A percentile compares a stretch with the other conserved stretches of the same genome.
Conservation (phyloP, 2,888 invertebrate genomes). For the Mesoligia furuncula region DNA sequence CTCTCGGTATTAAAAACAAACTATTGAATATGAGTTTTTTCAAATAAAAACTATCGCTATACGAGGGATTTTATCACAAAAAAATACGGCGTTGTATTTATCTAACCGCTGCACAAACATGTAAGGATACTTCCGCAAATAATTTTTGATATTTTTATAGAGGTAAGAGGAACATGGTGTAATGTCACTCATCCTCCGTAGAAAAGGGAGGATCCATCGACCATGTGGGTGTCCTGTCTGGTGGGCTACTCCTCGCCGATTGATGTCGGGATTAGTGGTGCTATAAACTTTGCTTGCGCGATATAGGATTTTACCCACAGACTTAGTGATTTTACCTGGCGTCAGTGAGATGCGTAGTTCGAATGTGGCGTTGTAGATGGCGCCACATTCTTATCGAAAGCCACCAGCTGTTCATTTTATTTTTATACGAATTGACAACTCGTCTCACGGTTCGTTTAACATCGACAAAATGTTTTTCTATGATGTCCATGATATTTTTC, state of each 20-base stretch:
- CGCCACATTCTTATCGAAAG: neutral
- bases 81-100: neutral
- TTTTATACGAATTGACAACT: constrained; percentile 6
- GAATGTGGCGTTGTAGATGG: neutral
- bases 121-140: neutral
- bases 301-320: too few relatives aligned
- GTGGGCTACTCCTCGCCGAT: neutral
- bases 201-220: neutral
- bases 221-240: too few relatives aligned
- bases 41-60: too few relatives aligned
- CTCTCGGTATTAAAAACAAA: neutral
- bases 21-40: neutral
- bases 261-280: neutral
- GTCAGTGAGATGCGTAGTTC: neutral
- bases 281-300: neutral
- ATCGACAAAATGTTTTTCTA: constrained; percentile 3
- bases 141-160: constrained; percentile 15
- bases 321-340: too few relatives aligned
- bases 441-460: neutral
- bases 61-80: too few relatives aligned
- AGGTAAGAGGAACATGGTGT: neutral
- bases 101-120: neutral
- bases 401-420: neutral
- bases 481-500: neutral
- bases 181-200: too few relatives aligned